Conservation (phyloP, 2,113 vertebrate species). For the Hemichromis elongatus region DNA sequence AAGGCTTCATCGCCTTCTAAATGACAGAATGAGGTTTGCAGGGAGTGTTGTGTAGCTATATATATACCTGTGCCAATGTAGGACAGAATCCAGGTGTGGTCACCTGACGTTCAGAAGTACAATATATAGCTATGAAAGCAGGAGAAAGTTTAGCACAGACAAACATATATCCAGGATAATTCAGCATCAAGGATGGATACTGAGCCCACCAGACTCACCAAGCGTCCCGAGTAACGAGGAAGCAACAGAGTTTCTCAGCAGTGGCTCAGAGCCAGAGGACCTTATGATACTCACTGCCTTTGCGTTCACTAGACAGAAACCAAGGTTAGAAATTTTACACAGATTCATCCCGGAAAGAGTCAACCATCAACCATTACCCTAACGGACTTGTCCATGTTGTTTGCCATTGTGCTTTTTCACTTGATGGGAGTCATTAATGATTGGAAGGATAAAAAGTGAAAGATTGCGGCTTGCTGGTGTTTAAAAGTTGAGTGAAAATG, state of each 20-base stretch:
- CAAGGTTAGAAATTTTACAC: background rate
- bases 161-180: background rate
- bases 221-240: background rate
- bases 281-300: background rate
- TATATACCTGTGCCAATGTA: conserved; percentile 18
- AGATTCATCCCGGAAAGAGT: background rate
- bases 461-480: background rate
- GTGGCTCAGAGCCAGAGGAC: background rate
- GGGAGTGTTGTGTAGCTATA: conserved; percentile 7
- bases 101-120: conserved; percentile 12
- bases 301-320: background rate
- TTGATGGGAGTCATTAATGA: background rate
- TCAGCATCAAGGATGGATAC: background rate
- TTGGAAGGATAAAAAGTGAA: background rate
- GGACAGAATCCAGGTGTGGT: conserved; percentile 49
- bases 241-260: background rate
- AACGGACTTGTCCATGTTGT: background rate
- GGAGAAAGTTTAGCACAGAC: background rate
- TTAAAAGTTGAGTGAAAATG: conserved; percentile 27
- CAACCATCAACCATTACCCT: background rate
- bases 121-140: background rate
- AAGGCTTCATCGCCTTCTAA: conserved; percentile 21
- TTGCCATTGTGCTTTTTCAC: background rate
- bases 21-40: conserved; percentile 51
- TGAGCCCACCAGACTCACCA: background rate